Conservation (phyloP, 1,140 invertebrate genomes). For the Dinoponera quadriceps region DNA sequence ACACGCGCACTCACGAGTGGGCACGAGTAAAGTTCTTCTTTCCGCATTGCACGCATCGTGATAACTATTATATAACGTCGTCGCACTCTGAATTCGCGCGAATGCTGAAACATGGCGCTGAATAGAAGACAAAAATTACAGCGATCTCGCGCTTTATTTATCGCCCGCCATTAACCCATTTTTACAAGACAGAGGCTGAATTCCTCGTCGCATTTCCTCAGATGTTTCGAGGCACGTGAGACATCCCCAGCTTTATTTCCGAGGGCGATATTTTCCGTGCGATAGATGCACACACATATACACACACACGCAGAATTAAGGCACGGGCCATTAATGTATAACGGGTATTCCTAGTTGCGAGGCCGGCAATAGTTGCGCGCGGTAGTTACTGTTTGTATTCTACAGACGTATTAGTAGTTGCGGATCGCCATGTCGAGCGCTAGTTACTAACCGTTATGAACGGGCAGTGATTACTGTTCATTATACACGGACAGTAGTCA, state of each 20-base stretch:
- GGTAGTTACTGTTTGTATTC: conserved; percentile 51
- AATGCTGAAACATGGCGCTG: not conserved
- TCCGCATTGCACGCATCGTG: not conserved
- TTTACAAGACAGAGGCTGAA: not conserved
- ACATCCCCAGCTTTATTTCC: not conserved
- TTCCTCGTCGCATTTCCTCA: not conserved
- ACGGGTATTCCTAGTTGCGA: not conserved
- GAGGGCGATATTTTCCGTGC: not conserved
- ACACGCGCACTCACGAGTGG: no score
- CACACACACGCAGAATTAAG: conserved; percentile 23
- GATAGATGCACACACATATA: not conserved
- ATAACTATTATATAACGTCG: not conserved
- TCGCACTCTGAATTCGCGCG: not conserved
- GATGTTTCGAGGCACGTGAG: not conserved
- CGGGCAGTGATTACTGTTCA: conserved; percentile 67
- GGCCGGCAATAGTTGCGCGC: conserved; percentile 15
- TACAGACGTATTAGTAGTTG: conserved; percentile 44
- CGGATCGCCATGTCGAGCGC: conserved; percentile 33
- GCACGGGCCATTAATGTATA: conserved; percentile 37
- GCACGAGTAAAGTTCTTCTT: not conserved
- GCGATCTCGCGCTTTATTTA: not conserved
- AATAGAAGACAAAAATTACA: conserved; percentile 4
- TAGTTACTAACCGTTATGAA: conserved; percentile 71
- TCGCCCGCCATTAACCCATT: not conserved
- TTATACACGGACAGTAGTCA: conserved; percentile 52